phyloP scores from a whole-genome alignment of 2,113 vertebrate species.

The Enhydra lutris region DNA sequence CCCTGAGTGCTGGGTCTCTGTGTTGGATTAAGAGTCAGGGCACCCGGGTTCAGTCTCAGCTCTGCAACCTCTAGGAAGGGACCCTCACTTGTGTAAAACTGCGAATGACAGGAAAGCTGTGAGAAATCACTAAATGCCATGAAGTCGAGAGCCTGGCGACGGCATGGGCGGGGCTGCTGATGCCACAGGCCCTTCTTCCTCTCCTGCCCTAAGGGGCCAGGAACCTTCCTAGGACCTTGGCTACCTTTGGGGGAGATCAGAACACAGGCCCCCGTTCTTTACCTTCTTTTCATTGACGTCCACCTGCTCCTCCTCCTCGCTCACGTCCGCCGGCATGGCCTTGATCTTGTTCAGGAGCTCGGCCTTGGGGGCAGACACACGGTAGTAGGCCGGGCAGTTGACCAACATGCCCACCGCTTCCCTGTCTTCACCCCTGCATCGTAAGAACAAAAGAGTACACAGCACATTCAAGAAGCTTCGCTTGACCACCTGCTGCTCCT shows the following conservation, averaged over 20 bases:
- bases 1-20: neutral
- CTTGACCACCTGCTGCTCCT: neutral
- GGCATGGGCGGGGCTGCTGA: neutral
- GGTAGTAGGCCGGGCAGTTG: constrained; percentile 83
- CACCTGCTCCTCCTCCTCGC: constrained; percentile 83
- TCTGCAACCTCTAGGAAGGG: neutral
- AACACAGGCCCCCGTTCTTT: neutral
- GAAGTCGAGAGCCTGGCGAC: neutral
- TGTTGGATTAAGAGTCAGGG: neutral
- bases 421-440: constrained; percentile 80
- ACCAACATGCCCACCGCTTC: constrained; percentile 64
- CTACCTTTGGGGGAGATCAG: neutral
- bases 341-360: constrained; percentile 83
- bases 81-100: neutral
- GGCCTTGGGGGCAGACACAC: constrained; percentile 74
- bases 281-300: constrained; percentile 93
- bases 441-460: constrained; percentile 13
- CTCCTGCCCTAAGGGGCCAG: neutral
- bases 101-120: neutral
- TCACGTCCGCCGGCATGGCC: constrained; percentile 79
- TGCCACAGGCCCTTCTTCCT: neutral
- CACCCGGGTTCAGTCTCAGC: neutral
- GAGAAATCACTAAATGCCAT: neutral
- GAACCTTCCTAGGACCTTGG: neutral
- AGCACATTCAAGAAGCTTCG: neutral